phyloP scores from a whole-genome alignment of 1,140 invertebrate species.

The Drosophila arizonae region DNA sequence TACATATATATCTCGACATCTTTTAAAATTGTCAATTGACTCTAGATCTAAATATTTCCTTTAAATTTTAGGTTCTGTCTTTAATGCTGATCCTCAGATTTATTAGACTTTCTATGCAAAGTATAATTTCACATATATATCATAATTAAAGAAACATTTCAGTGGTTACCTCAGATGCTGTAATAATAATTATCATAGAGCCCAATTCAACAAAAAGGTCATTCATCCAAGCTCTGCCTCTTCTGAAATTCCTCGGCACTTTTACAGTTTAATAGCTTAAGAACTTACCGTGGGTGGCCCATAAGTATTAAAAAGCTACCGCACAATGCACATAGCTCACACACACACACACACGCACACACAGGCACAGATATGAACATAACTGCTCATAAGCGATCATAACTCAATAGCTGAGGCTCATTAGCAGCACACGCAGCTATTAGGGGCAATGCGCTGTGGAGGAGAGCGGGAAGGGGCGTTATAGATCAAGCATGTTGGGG shows the following conservation, averaged over 20 bases:
- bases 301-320: constrained; percentile 15
- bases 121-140: background rate
- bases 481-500: constrained; percentile 6
- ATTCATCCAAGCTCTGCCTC: constrained; percentile 15
- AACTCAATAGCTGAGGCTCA: constrained; percentile 69
- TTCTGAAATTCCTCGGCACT: constrained; percentile 20
- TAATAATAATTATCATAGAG: constrained; percentile 20
- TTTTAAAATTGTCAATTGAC: background rate
- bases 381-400: constrained; percentile 58
- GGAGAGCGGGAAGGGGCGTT: constrained; percentile 12
- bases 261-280: constrained; percentile 41
- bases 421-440: constrained; percentile 58
- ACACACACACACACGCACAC: constrained; percentile 5
- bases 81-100: background rate
- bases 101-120: background rate
- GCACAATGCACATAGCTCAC: constrained; percentile 13
- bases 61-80: too few species aligned
- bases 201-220: background rate
- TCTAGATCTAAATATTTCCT: background rate
- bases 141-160: constrained; percentile 8
- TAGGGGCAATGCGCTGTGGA: background rate
- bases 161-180: constrained; percentile 1
- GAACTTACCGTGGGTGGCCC: constrained; percentile 49
- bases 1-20: background rate
- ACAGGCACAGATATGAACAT: constrained; percentile 10